phyloP scores from a whole-genome alignment of 2,888 invertebrate genomes.

The Netelia fuscicornis region DNA sequence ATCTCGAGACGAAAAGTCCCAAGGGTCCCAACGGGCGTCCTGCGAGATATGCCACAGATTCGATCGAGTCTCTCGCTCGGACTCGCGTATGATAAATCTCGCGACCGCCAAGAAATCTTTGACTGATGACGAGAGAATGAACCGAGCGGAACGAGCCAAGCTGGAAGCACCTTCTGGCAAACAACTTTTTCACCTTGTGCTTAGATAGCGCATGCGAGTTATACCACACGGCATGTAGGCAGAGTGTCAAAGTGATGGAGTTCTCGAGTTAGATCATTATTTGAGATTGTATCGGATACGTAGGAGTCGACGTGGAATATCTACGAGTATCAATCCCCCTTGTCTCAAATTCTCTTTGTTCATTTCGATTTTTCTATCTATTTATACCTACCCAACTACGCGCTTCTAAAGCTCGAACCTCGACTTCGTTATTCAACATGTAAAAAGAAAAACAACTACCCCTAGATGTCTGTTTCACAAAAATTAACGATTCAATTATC shows the following conservation, averaged over 20 bases:
- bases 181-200: constrained; percentile 47
- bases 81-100: constrained; percentile 3
- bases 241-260: constrained; percentile 64
- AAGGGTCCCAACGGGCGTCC: constrained; percentile 15
- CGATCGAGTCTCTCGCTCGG: not conserved
- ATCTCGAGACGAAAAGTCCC: constrained; percentile 32
- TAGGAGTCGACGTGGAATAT: constrained; percentile 31
- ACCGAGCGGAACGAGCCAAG: constrained; percentile 29
- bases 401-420: not conserved
- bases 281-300: constrained; percentile 49
- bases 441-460: not conserved
- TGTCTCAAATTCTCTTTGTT: not conserved
- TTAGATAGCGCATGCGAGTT: constrained; percentile 22
- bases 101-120: constrained; percentile 55
- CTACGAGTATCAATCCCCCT: not conserved
- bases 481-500: not conserved
- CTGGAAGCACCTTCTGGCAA: constrained; percentile 22
- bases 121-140: constrained; percentile 65
- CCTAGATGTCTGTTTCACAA: not conserved
- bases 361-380: not conserved
- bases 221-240: constrained; percentile 27
- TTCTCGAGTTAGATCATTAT: constrained; percentile 58
- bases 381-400: not conserved
- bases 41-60: constrained; percentile 11
- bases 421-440: not conserved